Evolutionary conservation across 2,797 vertebrate genomes (phyloP), one percentile per base, ranked within the genome.

Genomic region (Aphelocoma californica): DNA sequence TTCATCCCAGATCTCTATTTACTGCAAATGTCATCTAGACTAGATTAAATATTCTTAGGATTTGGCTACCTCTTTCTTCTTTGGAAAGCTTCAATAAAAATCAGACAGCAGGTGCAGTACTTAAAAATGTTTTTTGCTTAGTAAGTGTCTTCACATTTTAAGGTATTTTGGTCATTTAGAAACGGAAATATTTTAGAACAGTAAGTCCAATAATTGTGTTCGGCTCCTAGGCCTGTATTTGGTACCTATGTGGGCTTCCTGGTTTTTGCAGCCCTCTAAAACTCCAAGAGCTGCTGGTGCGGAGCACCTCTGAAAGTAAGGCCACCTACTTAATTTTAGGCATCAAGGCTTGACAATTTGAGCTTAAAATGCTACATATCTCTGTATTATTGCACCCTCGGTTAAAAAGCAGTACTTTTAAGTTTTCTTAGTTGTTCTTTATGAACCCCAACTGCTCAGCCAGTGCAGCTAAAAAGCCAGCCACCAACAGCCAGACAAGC

Each of bases 401-500:
- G 98, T 98, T 98, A 98, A 97, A 97, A 98, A 98, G 98, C 97
- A 95, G 93, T 73, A 97, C 67, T 92, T 95, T 97, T 80, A 95
- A 95, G 97, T 97, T 96, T 93, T 97, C 97, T 97, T 97, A 97
- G 97, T 83, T 57, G 96, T 97, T 97, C 95, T 95, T 96, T n/a
- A 78, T 10, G 79, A 98, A 95, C 94, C 95, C 97, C 95, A 91
- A 97, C 96, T 97, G 97, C 97, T 98, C 97, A 98, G 98, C 97
- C 97, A 98, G 97, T 96, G 97, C 97, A 98, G 98, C 98, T 98
- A 98, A 98, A 93, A 98, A 99, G 99, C 98, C 98, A 98, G 98
- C 98, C 98, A 98, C 98, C 98, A 97, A 98, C 98, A 99, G 98
- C 98, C 98, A 98, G 95, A 98, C 97, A 98, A 97, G 97, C 98